Evolutionary conservation across 2,888 invertebrate genomes (phyloP).

Genomic region (Polymixis lichenea): DNA sequence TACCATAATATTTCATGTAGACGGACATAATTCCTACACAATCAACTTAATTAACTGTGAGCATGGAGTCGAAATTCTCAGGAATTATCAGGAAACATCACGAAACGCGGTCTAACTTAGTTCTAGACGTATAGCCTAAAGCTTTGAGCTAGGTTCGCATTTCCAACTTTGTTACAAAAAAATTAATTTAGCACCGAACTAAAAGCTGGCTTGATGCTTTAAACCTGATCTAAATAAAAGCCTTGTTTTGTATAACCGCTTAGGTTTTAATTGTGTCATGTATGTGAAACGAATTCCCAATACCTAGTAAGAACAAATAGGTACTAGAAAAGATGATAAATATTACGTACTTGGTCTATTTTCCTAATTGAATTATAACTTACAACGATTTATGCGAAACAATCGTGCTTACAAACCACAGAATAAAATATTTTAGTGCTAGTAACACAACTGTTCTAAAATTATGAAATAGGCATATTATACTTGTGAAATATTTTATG

Average conservation of each 20-base stretch:
- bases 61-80: too few species aligned
- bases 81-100: too few species aligned
- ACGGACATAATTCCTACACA: background rate
- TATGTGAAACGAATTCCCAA: background rate
- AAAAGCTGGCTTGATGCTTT: too few species aligned
- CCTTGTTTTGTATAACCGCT: too few species aligned
- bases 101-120: too few species aligned
- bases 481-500: conserved; percentile 16
- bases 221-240: too few species aligned
- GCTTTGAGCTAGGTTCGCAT: too few species aligned
- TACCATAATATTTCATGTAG: background rate
- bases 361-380: conserved; percentile 15
- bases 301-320: background rate
- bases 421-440: conserved; percentile 7
- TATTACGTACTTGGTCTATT: background rate
- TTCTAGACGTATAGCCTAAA: too few species aligned
- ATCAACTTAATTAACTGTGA: too few species aligned
- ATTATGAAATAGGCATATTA: conserved; percentile 13
- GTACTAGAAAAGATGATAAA: conserved; percentile 8
- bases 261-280: background rate
- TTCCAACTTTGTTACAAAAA: too few species aligned
- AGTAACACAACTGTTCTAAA: background rate
- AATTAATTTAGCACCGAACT: too few species aligned
- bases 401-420: background rate
- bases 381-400: conserved; percentile 9